Base-by-base conservation (phyloP, 2,113 vertebrate genomes). In the Grammomys surdaster region DNA sequence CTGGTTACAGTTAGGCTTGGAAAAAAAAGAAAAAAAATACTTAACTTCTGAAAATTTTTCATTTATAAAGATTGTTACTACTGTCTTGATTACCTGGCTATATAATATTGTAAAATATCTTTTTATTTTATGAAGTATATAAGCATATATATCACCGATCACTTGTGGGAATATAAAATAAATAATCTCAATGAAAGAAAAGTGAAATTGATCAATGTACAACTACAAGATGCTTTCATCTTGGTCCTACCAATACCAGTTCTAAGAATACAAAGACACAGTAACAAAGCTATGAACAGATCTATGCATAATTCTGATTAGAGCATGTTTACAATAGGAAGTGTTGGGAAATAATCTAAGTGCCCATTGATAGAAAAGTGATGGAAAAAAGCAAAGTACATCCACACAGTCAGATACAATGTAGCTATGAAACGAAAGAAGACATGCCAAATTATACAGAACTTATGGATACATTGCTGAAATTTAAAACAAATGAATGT, bases 41-140 rank as follows among this genome's bases (percentile, higher is more conserved):
- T 81, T 93, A 87, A 60, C 40, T 87, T 95, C 73, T 43, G 73
- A 96, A 95, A 40, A 80, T 84, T 76, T 36, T 88, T 93, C 19
- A 84, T 48, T 91, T 12, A 73, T 58, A 89, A 56, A 76, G 16
- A 43, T 70, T 93, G 43, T 9, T n/a, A 84, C 3, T n/a, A 84
- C 3, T 65, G 14, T 94, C 13, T 93, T 94, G 87, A 82, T 78
- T 93, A 19, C 8, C n/a, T 93, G 60, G 16, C 54, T 90, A 80
- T 76, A 43, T 40, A 95, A 63, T 90, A 96, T 69, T 80, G 36
- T 95, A 92, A 95, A 69, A 82, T 90, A 22, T 0, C 28, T 69
- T 69, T 36, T 56, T 89, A 69, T 78, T 93, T 9, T n/a, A 80
- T 82, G 91, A 95, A 90, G 84, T 63, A 76, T 24, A 65, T 58